Evolutionary conservation across 2,797 vertebrate species (phyloP), one percentile per base, ranked within the genome.

Genomic region (Myotis findleyi): DNA sequence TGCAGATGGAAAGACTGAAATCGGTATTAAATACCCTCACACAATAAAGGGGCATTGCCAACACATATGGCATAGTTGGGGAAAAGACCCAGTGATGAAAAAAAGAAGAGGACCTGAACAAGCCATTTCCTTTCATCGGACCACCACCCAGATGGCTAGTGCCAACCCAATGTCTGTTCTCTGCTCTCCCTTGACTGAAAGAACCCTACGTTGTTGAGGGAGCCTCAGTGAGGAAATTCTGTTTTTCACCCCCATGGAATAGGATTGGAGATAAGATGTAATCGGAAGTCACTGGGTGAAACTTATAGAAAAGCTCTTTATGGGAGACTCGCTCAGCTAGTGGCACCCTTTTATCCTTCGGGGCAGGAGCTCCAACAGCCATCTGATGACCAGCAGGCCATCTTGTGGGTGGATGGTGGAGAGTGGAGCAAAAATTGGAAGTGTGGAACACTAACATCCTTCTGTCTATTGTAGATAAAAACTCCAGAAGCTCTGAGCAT

Each of bases 1-100:
- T 77, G 69, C 77, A 92, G 73, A 87, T 76, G 85, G 62, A 47
- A 88, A 86, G 64, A 83, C 21, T 49, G 25, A 81, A 93, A 53
- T 14, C 77, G 72, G 33, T 47, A 90, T 88, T 77, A 77, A 91
- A 72, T 72, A 33, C 10, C 41, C 64, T 85, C 9, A 49, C 14
- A 77, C 55, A 38, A 64, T 49, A 77, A 81, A 77, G 14, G 9
- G 81, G 69, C 55, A 62, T 1, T 8, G 75, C 66, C 90, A 87
- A 90, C 91, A 38, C 62, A 55, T 25, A 41, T 33, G 82, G 89
- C 16, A 41, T 7, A 38, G 36, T 0, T 77, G 69, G 91, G 71
- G 59, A 23, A 68, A 53, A 59, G 44, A 66, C 5, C 18, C 30
- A 47, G n/a, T 38, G 71, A 49, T 6, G n/a, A 79, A 73, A 20